Conservation (phyloP, 1,140 invertebrate species). For the Caenorhabditis latens region DNA sequence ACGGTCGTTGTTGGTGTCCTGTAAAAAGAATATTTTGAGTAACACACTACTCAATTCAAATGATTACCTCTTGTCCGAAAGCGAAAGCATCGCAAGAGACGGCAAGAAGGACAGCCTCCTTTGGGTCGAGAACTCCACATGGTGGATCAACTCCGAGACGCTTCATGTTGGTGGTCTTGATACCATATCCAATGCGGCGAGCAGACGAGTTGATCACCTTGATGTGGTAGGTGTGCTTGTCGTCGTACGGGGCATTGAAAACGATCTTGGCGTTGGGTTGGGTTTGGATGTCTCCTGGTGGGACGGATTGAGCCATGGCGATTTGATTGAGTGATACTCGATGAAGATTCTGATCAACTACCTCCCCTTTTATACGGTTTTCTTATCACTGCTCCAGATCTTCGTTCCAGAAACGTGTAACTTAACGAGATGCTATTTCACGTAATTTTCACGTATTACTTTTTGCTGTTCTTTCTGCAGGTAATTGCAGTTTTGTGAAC, state of each 20-base stretch:
- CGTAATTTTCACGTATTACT: background rate
- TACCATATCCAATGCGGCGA: conserved; percentile 64
- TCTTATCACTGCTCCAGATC: conserved; percentile 13
- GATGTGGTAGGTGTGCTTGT: conserved; percentile 67
- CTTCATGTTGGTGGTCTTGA: conserved; percentile 67
- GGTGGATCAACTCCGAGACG: conserved; percentile 63
- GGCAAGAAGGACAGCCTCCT: conserved; percentile 63
- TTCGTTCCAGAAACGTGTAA: background rate
- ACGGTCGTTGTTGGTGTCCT: conserved; percentile 68
- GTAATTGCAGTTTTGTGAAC: background rate
- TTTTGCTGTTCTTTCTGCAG: too few species aligned
- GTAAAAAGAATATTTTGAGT: background rate
- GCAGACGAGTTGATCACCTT: conserved; percentile 64
- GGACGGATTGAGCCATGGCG: conserved; percentile 63
- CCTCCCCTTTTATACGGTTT: background rate
- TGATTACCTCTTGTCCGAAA: conserved; percentile 58
- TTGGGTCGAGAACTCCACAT: conserved; percentile 64
- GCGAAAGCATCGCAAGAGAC: conserved; percentile 66
- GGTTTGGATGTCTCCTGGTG: conserved; percentile 66
- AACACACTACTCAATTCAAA: background rate
- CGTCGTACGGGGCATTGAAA: conserved; percentile 67
- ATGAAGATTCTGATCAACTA: background rate
- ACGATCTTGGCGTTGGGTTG: conserved; percentile 66
- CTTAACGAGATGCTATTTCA: background rate
- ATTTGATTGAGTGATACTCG: background rate